Conservation (phyloP, 2,888 invertebrate genomes). For the Ophioninae sp. region DNA sequence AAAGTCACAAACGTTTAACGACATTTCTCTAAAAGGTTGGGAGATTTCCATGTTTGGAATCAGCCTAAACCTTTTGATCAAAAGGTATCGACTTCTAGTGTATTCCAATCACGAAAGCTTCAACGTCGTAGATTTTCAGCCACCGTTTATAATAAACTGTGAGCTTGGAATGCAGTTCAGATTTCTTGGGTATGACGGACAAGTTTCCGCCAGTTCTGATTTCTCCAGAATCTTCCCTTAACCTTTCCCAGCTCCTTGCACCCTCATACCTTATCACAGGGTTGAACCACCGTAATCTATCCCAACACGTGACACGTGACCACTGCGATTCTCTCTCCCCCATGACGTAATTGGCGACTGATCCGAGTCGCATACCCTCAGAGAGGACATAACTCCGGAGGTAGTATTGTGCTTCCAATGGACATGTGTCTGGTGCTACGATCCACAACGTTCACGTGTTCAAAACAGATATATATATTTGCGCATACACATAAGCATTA, state of each 20-base stretch:
- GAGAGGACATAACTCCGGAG: conserved; percentile 12
- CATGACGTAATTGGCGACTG: conserved; percentile 64
- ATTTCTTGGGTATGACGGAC: conserved; percentile 40
- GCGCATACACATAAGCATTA: conserved; percentile 15
- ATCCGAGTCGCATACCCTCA: conserved; percentile 44
- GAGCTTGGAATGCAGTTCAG: conserved; percentile 15
- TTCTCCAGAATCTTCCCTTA: conserved; percentile 31
- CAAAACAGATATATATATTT: neutral
- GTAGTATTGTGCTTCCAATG: conserved; percentile 42
- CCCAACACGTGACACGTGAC: conserved; percentile 75
- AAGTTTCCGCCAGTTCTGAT: conserved; percentile 32
- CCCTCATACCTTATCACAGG: conserved; percentile 55
- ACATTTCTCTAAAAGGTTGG: too few relatives aligned
- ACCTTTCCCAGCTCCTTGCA: neutral
- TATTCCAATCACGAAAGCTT: too few relatives aligned
- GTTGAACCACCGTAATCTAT: conserved; percentile 72
- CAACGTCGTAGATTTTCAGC: too few relatives aligned
- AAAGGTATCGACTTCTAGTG: too few relatives aligned
- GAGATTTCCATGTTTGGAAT: too few relatives aligned
- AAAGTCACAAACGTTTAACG: too few relatives aligned
- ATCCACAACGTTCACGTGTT: neutral
- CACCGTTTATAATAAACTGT: neutral
- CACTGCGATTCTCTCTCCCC: conserved; percentile 47
- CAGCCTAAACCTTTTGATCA: too few relatives aligned
- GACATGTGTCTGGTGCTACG: conserved; percentile 2